Evolutionary conservation across 2,113 vertebrate genomes (phyloP).

Genomic region (Pteropus alecto): DNA sequence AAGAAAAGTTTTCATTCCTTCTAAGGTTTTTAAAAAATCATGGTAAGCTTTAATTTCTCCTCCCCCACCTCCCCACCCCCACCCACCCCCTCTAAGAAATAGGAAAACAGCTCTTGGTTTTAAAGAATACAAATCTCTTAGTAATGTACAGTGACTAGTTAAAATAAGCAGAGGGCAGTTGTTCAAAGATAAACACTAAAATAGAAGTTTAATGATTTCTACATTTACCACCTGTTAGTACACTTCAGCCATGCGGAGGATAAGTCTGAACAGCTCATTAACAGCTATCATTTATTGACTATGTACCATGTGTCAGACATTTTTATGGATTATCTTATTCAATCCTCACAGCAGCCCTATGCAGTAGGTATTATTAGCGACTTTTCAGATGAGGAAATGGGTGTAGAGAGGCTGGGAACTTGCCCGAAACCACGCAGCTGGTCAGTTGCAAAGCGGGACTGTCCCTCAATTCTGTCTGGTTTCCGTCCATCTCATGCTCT

Average conservation of each 20-base stretch:
- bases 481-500: not conserved
- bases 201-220: conserved; percentile 6
- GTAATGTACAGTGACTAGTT: not conserved
- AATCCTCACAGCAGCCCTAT: not conserved
- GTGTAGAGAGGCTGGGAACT: not conserved
- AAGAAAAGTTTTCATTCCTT: not conserved
- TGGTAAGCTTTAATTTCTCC: not conserved
- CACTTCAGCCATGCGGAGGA: not conserved
- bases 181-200: conserved; percentile 26
- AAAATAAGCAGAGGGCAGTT: conserved; percentile 2
- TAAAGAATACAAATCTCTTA: not conserved
- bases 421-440: not conserved
- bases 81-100: not conserved
- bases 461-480: not conserved
- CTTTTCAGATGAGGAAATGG: not conserved
- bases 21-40: not conserved
- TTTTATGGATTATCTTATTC: conserved; percentile 19
- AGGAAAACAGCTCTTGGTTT: not conserved
- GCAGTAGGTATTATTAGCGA: not conserved
- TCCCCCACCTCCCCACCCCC: not conserved
- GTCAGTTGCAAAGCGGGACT: not conserved
- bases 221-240: conserved; percentile 6
- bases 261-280: conserved; percentile 34
- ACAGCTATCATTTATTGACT: not conserved
- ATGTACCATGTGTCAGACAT: not conserved